Percentiles rank a stretch among this genome's conserved stretches.
Evolutionary conservation across 2,797 vertebrate genomes (phyloP).

Genomic region (Falco concolor): DNA sequence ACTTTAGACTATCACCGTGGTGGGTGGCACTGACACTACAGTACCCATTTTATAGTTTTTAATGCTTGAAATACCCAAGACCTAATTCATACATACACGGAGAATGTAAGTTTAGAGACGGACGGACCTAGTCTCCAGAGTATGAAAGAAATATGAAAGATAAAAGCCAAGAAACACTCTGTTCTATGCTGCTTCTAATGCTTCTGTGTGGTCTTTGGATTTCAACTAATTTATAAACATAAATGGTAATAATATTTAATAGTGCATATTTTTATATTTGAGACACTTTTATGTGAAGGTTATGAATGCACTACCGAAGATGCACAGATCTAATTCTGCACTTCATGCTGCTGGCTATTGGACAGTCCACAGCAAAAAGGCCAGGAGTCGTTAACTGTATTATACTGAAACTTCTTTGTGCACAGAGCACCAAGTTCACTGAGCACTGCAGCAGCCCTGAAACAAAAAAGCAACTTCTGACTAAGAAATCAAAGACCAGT

Average conservation of each 20-base stretch:
- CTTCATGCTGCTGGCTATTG: neutral
- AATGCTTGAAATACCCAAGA: neutral
- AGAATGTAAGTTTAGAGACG: neutral
- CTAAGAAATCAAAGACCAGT: neutral
- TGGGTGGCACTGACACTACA: neutral
- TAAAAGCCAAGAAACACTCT: neutral
- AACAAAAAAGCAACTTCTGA: neutral
- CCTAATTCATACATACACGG: neutral
- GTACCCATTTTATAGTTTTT: neutral
- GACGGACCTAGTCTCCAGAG: neutral
- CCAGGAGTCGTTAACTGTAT: neutral
- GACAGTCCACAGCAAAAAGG: neutral
- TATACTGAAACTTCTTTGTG: neutral
- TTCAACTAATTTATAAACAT: neutral
- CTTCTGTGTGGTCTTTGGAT: neutral
- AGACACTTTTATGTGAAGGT: neutral
- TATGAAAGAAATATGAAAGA: neutral
- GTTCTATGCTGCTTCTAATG: neutral
- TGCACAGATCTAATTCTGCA: neutral
- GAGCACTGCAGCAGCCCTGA: neutral
- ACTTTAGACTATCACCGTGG: neutral
- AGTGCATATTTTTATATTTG: neutral
- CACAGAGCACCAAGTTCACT: neutral
- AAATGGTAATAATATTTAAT: neutral
- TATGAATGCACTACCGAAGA: neutral